Evolutionary conservation across 2,797 vertebrate species (phyloP), one percentile per base, ranked within the genome.

Genomic region (Gallinago solitaria): DNA sequence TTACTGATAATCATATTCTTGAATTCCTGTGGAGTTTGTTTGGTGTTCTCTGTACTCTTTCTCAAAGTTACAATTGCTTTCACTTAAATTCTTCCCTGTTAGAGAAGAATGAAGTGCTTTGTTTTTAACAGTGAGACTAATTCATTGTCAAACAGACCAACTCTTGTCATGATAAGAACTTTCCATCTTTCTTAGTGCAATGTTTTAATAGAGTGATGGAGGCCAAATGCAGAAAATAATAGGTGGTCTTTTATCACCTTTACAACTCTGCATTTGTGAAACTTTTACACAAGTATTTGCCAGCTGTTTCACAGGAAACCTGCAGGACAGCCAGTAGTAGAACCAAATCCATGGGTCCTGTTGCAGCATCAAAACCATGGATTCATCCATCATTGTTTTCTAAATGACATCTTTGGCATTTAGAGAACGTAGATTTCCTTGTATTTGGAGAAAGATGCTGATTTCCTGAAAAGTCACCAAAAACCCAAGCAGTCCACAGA

Each of bases 401-500:
- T 81, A 84, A 91, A 85, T 83, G 28, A 45, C 16, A 33, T 47
- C 33, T 95, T 78, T 85, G 41, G n/a, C 77, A 63, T 37, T 89
- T 96, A 96, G 82, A 89, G 48, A 80, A 77, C 60, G 30, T 41
- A 45, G 23, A 2, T 11, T 91, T 87, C 74, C 79, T 64, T 75
- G 3, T 73, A 86, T 91, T 88, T 94, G 82, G 77, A 89, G 83
- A 48, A 91, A 94, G 54, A 88, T 61, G 57, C 69, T 24, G 7
- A 51, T 78, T 85, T 50, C n/a, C 33, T 89, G 90, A 93, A 94
- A 73, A 92, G 91, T 81, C 67, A 91, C 39, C 15, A 64, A 91
- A 91, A 80, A 96, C 37, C 73, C 21, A 96, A 83, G 68, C 51
- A 85, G 39, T 77, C 75, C 93, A 94, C 93, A 94, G 67, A 84